phyloP scores from a whole-genome alignment of 2,797 vertebrate species.

The Holocentrus rufus region DNA sequence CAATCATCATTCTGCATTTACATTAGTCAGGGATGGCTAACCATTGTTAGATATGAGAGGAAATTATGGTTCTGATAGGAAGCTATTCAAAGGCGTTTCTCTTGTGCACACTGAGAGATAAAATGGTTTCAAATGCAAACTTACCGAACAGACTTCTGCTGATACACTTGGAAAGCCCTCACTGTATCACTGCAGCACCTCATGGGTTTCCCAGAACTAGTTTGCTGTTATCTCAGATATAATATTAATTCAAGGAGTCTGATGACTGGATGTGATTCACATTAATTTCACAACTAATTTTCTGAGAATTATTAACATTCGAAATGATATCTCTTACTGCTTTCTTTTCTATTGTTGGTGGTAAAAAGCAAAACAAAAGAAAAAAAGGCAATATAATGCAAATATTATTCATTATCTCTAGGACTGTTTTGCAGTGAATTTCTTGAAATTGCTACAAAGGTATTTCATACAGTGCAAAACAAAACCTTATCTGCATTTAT shows the following conservation, averaged over 20 bases:
- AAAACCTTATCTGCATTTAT: conserved; percentile 48
- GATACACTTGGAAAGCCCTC: neutral
- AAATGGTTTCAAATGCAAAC: neutral
- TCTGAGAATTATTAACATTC: neutral
- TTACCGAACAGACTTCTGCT: neutral
- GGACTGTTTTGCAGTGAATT: conserved; percentile 27
- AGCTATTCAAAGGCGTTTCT: neutral
- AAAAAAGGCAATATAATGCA: conserved; percentile 6
- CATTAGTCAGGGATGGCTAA: conserved; percentile 29
- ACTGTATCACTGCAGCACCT: neutral
- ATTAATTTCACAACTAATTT: conserved; percentile 2
- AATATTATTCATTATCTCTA: conserved; percentile 42
- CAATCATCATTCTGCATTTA: conserved; percentile 34
- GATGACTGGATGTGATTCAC: neutral
- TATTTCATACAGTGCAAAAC: conserved; percentile 18
- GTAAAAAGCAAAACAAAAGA: conserved; percentile 26
- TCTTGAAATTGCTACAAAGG: conserved; percentile 24
- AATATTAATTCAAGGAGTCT: conserved; percentile 6
- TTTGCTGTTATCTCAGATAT: too few species aligned
- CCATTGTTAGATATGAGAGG: conserved; percentile 3
- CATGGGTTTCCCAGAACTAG: neutral
- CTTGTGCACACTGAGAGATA: neutral
- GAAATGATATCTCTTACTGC: neutral
- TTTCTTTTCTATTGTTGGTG: conserved; percentile 6
- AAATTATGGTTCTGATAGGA: conserved; percentile 11